These are phyloP conservation scores for Hesperophylax magnus DNA, from an alignment of 1,140 invertebrate species.

Conservation along the genomic window DNA sequence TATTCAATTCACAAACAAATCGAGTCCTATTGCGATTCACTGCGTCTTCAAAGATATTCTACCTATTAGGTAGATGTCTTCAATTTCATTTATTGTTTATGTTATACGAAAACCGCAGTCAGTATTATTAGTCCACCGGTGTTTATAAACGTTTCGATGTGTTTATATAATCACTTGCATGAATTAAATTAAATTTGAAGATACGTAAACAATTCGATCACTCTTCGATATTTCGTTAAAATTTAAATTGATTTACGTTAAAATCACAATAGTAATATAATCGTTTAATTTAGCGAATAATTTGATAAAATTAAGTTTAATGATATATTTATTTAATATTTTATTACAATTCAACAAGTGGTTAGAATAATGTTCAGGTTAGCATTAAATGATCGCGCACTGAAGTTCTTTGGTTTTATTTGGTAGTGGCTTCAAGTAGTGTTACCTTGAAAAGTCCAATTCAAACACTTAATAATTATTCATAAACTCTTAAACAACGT, in stretches of 20 bases:
- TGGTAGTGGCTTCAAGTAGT: background rate
- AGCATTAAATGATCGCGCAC: constrained; percentile 12
- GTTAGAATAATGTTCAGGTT: background rate
- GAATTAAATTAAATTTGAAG: background rate
- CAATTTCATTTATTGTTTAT: no score
- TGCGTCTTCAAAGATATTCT: no score
- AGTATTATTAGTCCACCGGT: background rate
- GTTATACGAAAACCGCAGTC: background rate
- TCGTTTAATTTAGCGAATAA: no score
- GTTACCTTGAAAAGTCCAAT: constrained; percentile 13
- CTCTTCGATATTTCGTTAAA: background rate
- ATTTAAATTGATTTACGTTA: no score
- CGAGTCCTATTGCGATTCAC: no score
- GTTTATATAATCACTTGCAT: constrained; percentile 16
- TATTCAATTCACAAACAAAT: background rate
- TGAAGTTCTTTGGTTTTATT: constrained; percentile 35
- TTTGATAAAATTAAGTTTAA: no score
- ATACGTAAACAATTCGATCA: constrained; percentile 20
- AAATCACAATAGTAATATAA: no score
- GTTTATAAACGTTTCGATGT: constrained; percentile 31
- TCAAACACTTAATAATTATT: background rate
- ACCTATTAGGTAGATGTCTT: no score
- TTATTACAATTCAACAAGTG: no score
- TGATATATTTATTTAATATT: no score
- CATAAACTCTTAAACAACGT: no score